phyloP scores from a whole-genome alignment of 2,888 invertebrate species.

The Lagria hirta region DNA sequence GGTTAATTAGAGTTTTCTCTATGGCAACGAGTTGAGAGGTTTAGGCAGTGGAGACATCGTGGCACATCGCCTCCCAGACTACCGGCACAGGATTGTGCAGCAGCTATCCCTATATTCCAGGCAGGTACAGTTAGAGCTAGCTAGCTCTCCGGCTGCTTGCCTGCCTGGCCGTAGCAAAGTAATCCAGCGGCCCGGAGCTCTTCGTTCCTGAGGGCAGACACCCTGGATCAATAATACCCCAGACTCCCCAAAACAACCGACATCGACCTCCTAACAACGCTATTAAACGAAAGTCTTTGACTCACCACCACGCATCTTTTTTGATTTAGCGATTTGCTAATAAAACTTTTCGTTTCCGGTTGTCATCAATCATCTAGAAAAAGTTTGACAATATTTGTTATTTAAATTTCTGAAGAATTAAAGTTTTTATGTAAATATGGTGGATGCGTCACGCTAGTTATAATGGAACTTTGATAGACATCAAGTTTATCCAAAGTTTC shows the following conservation, averaged over 20 bases:
- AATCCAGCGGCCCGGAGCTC: conserved; percentile 30
- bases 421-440: conserved; percentile 3
- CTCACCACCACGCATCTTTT: conserved; percentile 16
- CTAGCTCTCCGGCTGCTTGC: no score
- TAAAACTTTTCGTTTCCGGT: conserved; percentile 19
- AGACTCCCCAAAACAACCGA: conserved; percentile 25
- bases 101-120: no score
- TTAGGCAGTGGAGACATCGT: conserved; percentile 13
- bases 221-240: conserved; percentile 29
- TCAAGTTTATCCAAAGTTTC: background rate
- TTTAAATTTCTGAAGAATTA: background rate
- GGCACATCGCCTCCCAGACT: conserved; percentile 26
- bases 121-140: no score
- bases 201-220: conserved; percentile 30
- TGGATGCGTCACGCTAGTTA: conserved; percentile 9
- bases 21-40: conserved; percentile 18
- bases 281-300: conserved; percentile 22
- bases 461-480: background rate
- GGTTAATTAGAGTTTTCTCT: conserved; percentile 21
- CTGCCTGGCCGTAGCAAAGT: conserved; percentile 21
- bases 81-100: conserved; percentile 23
- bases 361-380: conserved; percentile 19
- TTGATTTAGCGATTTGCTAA: conserved; percentile 13
- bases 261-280: conserved; percentile 28
- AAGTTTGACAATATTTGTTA: no score